Evolutionary conservation across 2,888 invertebrate species (phyloP), one percentile per base, ranked within the genome.

Genomic region (Herminia tarsipennalis): DNA sequence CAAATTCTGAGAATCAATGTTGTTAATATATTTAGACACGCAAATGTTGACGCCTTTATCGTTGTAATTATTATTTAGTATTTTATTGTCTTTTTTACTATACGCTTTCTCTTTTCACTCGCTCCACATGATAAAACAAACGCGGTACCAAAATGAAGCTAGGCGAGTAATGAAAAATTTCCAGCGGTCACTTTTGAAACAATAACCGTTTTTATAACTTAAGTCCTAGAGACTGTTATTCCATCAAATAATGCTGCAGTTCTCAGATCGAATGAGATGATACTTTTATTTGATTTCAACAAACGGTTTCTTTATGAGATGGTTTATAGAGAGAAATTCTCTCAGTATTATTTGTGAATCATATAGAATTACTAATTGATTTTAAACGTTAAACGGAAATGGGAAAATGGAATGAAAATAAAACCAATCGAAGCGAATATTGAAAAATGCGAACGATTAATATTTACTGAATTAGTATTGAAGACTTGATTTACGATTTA

Each of bases 121-220:
- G 54, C 14, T 44, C 69, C 71, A 56, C 36, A 37, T 56, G 37
- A 58, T 68, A 73, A 78, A 76, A 75, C 73, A 81, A 81, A 82
- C 74, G 70, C 66, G 70, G 56, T 60, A 71, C 75, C 71, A 60
- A 78, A 82, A 78, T 73, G 77, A 69, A 77, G 56, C 68, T 53
- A 58, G 59, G 57, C 65, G 51, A 70, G 76, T 77, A 82, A 83
- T 80, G 78, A 81, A 80, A 83, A 73, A 62, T 76, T 73, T 76
- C 65, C 61, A 56, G 45, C 44, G 20, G 37, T 18, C 40, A 53
- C 44, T 52, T 53, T 49, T 44, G 56, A 62, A 58, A 70, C 61
- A 65, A 66, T 67, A 46, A 57, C 41, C 48, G 61, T 61, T 72
- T 69, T 56, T 37, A 42, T 41, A 30, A n/a, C 18, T 18, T 44